phyloP scores from a whole-genome alignment of 2,888 invertebrate species.

The Callyntrura guangdongensis region DNA sequence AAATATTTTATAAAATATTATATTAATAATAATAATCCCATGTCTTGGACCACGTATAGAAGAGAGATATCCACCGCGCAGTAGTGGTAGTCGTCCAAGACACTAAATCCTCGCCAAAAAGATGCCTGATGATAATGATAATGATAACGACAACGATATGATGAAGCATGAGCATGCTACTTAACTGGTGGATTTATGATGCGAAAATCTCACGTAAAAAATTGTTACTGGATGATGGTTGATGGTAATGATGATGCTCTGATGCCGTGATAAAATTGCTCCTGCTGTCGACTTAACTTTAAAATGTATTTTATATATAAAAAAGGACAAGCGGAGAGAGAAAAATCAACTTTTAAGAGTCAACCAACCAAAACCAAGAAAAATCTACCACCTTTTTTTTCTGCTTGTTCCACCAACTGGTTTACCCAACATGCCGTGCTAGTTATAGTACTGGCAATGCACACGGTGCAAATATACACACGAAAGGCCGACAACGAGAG shows the following conservation, averaged over 20 bases:
- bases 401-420: constrained; percentile 22
- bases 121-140: constrained; percentile 1
- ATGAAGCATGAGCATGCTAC: constrained; percentile 34
- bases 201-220: constrained; percentile 73
- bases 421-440: constrained; percentile 3
- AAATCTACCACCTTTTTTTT: constrained; percentile 7
- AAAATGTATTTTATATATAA: not conserved
- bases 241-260: constrained; percentile 23
- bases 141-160: constrained; percentile 2
- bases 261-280: constrained; percentile 76
- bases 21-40: too few species aligned
- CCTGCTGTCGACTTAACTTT: constrained; percentile 69
- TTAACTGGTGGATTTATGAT: constrained; percentile 74
- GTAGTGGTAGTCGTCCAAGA: too few species aligned
- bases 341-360: not conserved
- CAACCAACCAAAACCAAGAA: constrained; percentile 1
- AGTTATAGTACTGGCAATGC: not conserved
- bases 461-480: too few species aligned
- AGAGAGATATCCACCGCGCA: not conserved
- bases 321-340: constrained; percentile 17
- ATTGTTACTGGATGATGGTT: constrained; percentile 26
- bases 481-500: too few species aligned
- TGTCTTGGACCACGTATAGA: not conserved
- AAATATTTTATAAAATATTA: not conserved
- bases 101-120: too few species aligned